A percentile compares a stretch with the other conserved stretches of the same genome.
phyloP scores from a whole-genome alignment of 1,140 invertebrate genomes.

The Heliothis virescens region DNA sequence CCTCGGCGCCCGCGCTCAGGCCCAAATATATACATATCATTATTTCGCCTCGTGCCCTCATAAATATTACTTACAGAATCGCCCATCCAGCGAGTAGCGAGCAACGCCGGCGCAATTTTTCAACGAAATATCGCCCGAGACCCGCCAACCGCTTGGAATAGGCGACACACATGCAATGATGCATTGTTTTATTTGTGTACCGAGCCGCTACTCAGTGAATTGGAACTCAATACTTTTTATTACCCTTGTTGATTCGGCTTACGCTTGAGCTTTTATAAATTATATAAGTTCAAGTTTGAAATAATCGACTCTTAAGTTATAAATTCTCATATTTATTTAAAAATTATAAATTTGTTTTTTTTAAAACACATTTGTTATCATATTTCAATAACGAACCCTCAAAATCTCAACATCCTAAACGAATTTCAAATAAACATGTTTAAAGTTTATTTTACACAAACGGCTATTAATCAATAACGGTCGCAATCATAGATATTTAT shows the following conservation, averaged over 20 bases:
- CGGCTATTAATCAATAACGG: conserved; percentile 40
- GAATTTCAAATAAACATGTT: conserved; percentile 18
- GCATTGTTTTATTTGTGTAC: conserved; percentile 48
- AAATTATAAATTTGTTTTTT: too few species aligned
- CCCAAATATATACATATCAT: conserved; percentile 81
- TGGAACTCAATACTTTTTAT: conserved; percentile 38
- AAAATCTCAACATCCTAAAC: neutral
- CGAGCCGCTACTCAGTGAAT: conserved; percentile 30
- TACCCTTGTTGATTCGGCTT: conserved; percentile 4
- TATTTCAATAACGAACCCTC: neutral
- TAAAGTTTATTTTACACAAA: conserved; percentile 9
- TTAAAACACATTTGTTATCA: too few species aligned
- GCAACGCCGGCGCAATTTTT: conserved; percentile 67
- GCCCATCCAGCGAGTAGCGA: conserved; percentile 60
- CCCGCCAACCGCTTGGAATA: conserved; percentile 42
- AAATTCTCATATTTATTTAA: too few species aligned
- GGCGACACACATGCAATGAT: conserved; percentile 50
- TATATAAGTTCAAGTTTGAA: neutral
- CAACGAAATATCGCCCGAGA: conserved; percentile 64
- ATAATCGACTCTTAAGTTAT: too few species aligned
- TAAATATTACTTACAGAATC: conserved; percentile 79
- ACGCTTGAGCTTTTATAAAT: conserved; percentile 15
- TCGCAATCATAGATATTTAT: conserved; percentile 55
- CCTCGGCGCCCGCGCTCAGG: conserved; percentile 57
- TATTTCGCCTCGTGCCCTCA: conserved; percentile 70